A percentile compares a stretch with the other conserved stretches of the same genome.
Evolutionary conservation across 2,888 invertebrate species (phyloP).

Genomic region (Sipha maydis): DNA sequence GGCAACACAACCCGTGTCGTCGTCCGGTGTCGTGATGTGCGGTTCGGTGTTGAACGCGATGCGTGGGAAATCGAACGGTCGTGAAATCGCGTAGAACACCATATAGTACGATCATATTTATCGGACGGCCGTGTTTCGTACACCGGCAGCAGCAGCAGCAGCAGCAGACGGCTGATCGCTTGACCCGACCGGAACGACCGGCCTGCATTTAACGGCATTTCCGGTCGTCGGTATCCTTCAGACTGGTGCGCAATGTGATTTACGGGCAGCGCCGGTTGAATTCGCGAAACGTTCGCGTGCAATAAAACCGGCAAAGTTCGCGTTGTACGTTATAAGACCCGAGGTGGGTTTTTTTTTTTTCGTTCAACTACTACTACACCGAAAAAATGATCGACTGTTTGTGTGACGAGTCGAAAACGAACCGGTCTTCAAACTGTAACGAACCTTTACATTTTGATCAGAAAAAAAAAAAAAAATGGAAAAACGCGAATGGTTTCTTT

Average conservation of each 20-base stretch:
- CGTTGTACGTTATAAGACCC: neutral
- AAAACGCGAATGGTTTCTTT: too few species aligned
- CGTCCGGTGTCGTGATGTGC: too few species aligned
- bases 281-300: neutral
- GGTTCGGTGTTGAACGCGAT: too few species aligned
- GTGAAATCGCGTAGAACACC: too few species aligned
- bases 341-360: neutral
- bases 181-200: slow-evolving; percentile 23
- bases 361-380: neutral
- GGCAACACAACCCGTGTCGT: too few species aligned
- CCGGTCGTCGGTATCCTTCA: slow-evolving; percentile 4
- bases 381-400: neutral
- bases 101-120: too few species aligned
- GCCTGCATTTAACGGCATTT: neutral
- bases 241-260: neutral
- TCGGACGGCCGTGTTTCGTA: neutral
- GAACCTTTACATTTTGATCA: too few species aligned
- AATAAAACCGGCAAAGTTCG: neutral
- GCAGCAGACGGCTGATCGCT: neutral
- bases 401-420: neutral
- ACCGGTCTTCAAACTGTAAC: neutral
- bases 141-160: neutral
- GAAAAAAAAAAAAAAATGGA: too few species aligned
- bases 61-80: too few species aligned
- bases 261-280: neutral